Evolutionary conservation across 2,797 vertebrate genomes (phyloP), one percentile per base, ranked within the genome.

Genomic region (Chromobotia macracanthus): DNA sequence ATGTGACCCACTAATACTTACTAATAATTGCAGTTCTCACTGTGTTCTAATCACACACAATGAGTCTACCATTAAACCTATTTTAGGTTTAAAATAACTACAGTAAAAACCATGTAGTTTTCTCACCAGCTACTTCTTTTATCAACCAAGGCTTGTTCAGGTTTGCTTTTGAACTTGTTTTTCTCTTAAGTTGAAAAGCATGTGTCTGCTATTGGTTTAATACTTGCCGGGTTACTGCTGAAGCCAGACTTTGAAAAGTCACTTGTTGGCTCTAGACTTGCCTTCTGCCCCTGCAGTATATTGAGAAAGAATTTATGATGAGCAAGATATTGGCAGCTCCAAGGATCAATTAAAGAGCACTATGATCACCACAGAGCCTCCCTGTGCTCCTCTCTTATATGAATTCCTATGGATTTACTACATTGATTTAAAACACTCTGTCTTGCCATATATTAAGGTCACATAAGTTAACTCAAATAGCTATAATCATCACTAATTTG

Each of bases 251-350:
- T 68, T 48, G 25, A 77, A 28, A 63, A 35, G 55, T 35, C 25
- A 9, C 56, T 60, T 68, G 66, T 68, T 56, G 64, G 51, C 74
- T 76, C 51, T 28, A 19, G 63, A 19, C 63, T 19, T 19, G 61
- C 41, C 44, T 25, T 50, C 44, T 69, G 55, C 41, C 9, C 51
- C 48, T 18, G 65, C 67, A 53, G 56, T 70, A 50, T 60, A 65
- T 55, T 76, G 25, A 81, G 38, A 77, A 73, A 71, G 80, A 81
- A 76, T 81, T 69, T 60, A 41, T 76, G 60, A 81, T 81, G 73
- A 81, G 56, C 46, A 51, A 50, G 55, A 61, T 75, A 80, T 80
- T 68, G 58, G 48, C 73, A 53, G 53, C 41, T 46, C 35, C 31
- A 3, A 50, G 19, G 55, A 77, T 77, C 53, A 68, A 80, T 80